A percentile compares a stretch with the other conserved stretches of the same genome.
Evolutionary conservation across 2,113 vertebrate genomes (phyloP).

Genomic region (Dicaeum eximium): DNA sequence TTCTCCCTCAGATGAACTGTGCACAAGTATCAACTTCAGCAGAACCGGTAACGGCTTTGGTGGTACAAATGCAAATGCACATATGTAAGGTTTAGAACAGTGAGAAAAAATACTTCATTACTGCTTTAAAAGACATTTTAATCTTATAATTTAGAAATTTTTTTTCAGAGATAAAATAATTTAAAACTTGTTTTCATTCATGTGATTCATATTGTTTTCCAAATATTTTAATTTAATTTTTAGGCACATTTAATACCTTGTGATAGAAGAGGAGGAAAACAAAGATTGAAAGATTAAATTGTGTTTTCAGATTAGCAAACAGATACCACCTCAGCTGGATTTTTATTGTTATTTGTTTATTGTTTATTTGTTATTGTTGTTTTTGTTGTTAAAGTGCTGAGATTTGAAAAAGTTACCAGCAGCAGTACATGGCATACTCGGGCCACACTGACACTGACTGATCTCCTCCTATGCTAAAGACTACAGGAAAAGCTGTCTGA

Average conservation of each 20-base stretch:
- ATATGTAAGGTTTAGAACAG: background rate
- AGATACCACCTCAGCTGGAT: background rate
- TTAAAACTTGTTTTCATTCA: background rate
- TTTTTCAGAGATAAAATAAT: background rate
- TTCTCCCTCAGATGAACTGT: background rate
- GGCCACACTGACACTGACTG: accelerated
- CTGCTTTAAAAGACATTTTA: background rate
- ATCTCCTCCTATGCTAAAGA: background rate
- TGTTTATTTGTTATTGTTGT: background rate
- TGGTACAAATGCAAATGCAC: background rate
- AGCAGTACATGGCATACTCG: background rate
- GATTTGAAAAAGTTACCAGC: background rate
- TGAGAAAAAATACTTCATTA: background rate
- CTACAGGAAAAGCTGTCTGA: background rate
- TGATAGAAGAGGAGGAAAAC: background rate
- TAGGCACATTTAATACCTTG: background rate
- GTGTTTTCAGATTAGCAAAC: background rate
- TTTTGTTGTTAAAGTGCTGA: background rate
- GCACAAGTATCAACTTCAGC: background rate
- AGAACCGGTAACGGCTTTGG: background rate
- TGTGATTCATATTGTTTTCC: background rate
- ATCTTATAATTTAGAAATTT: background rate
- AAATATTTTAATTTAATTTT: background rate
- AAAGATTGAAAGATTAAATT: background rate
- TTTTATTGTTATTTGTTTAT: too few relatives aligned